Evolutionary conservation across 2,797 vertebrate genomes (phyloP).

Genomic region (Parambassis ranga): DNA sequence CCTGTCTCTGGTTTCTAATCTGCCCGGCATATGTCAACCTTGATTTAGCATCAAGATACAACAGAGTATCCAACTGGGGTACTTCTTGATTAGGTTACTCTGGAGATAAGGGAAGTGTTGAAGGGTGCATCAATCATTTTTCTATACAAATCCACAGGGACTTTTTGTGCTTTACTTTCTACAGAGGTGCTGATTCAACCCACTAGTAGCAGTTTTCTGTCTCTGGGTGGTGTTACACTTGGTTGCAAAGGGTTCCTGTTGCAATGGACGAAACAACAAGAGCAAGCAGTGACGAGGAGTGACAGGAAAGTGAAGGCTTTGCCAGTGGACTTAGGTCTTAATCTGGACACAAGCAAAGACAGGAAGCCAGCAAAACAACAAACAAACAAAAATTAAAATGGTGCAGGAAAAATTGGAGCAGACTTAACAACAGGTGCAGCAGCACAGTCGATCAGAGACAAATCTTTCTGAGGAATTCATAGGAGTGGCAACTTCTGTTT

Average conservation of each 20-base stretch:
- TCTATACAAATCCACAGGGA: background rate
- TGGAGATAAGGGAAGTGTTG: background rate
- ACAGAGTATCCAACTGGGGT: background rate
- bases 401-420: too few relatives aligned
- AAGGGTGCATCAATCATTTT: background rate
- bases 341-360: background rate
- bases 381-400: too few relatives aligned
- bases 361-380: too few relatives aligned
- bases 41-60: background rate
- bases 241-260: too few relatives aligned
- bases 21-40: background rate
- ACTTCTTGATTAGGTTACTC: background rate
- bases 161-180: background rate
- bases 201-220: background rate
- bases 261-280: background rate
- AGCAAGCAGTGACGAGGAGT: background rate
- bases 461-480: too few relatives aligned
- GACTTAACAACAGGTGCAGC: too few relatives aligned
- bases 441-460: too few relatives aligned
- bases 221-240: background rate
- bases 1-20: background rate
- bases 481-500: too few relatives aligned
- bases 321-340: background rate
- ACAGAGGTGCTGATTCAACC: background rate
- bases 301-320: background rate